Conservation (phyloP, 2,113 vertebrate species). For the Megatriorchis doriae region DNA sequence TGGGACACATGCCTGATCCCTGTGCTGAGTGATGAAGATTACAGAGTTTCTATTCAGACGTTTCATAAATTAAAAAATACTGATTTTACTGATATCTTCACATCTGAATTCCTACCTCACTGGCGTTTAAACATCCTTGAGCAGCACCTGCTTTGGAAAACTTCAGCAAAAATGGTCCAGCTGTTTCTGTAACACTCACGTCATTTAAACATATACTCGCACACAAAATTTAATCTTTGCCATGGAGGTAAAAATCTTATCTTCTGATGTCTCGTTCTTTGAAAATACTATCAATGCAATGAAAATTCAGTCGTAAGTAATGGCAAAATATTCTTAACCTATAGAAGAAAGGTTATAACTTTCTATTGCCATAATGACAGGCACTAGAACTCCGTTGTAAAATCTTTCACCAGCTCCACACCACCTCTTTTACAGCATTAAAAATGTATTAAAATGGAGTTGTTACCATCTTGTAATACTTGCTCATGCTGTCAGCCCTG, state of each 20-base stretch:
- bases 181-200: accelerated
- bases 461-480: neutral
- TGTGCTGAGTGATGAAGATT: accelerated
- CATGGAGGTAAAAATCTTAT: neutral
- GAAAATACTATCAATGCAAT: neutral
- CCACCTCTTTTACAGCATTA: neutral
- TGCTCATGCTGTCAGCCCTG: neutral
- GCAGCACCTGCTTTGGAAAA: neutral
- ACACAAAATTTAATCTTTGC: neutral
- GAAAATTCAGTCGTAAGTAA: neutral
- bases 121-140: neutral
- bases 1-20: accelerated
- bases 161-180: neutral
- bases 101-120: neutral
- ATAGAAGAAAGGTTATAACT: neutral
- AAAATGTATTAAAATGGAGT: neutral
- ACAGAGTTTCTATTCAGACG: accelerated
- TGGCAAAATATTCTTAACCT: neutral
- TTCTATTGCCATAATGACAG: neutral
- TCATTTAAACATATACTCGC: neutral
- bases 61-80: neutral
- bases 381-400: neutral
- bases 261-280: neutral
- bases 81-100: neutral
- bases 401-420: neutral